phyloP scores from a whole-genome alignment of 2,888 invertebrate species.

The Epirrhoe tristata region DNA sequence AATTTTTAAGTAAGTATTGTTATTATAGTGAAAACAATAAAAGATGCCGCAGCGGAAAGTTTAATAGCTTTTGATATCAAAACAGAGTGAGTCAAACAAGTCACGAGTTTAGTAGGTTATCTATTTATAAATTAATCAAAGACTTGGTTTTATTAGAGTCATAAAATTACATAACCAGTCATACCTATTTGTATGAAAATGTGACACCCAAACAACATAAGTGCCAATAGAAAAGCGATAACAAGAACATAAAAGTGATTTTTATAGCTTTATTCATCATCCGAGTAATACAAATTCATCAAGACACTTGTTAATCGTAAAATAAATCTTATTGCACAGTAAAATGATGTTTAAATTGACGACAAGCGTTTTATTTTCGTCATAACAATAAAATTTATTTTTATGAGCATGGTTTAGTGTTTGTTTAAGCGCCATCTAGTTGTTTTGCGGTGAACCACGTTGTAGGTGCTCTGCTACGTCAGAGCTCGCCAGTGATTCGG shows the following conservation, averaged over 20 bases:
- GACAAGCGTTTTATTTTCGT: conserved; percentile 86
- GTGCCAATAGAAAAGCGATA: conserved; percentile 79
- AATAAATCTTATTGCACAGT: conserved; percentile 85
- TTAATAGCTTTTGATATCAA: conserved; percentile 13
- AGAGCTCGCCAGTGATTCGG: conserved; percentile 57
- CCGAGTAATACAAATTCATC: conserved; percentile 82
- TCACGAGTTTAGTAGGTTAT: conserved; percentile 20
- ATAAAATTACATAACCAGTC: conserved; percentile 62
- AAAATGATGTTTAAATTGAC: conserved; percentile 85
- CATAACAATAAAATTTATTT: conserved; percentile 86
- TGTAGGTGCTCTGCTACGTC: conserved; percentile 63
- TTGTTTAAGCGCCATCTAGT: conserved; percentile 75
- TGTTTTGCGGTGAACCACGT: conserved; percentile 58
- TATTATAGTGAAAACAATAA: not conserved
- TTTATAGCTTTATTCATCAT: conserved; percentile 84
- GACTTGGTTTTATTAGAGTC: conserved; percentile 62
- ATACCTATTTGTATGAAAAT: conserved; percentile 59
- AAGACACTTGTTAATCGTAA: conserved; percentile 85
- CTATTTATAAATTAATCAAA: conserved; percentile 61
- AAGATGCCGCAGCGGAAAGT: conserved; percentile 4
- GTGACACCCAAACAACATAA: conserved; percentile 62
- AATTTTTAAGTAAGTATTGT: too few species aligned
- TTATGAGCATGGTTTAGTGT: conserved; percentile 71
- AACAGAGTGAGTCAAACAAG: conserved; percentile 18
- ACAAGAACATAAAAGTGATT: conserved; percentile 76